Percentiles rank a stretch among this genome's conserved stretches.
These are phyloP conservation scores for Crambe crambe DNA, from an alignment of 37 sponge, comb jelly and placozoan species.

Conservation along the genomic window DNA sequence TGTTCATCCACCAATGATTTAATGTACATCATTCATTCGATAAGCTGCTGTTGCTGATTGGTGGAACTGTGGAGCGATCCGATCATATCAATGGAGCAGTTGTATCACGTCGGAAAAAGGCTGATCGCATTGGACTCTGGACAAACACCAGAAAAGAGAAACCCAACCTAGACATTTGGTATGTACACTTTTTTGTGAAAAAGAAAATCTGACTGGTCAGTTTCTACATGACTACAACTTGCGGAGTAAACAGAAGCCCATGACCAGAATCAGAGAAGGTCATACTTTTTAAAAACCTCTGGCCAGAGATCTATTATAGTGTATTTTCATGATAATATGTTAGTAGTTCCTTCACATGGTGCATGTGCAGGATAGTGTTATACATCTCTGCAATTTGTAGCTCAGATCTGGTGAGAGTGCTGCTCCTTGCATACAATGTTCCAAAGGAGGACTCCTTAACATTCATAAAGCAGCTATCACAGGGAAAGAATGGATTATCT, in stretches of 20 bases:
- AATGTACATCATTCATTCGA: not conserved
- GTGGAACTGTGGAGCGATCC: slow-evolving; percentile 19
- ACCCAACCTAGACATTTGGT: slow-evolving; percentile 58
- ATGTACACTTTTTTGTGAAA: not conserved
- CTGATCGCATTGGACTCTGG: slow-evolving; percentile 66
- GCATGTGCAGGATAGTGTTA: too few relatives aligned
- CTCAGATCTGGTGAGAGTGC: slow-evolving; percentile 9
- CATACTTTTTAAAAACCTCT: too few relatives aligned
- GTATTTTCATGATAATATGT: too few relatives aligned
- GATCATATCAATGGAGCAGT: slow-evolving; percentile 52
- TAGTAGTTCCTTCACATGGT: too few relatives aligned
- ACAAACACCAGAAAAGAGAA: slow-evolving; percentile 32
- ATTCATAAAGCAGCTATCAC: slow-evolving; percentile 38
- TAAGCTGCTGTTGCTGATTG: slow-evolving; percentile 55
- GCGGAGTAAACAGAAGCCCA: too few relatives aligned
- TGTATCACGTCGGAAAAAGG: slow-evolving; percentile 57
- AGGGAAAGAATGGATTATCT: slow-evolving; percentile 18
- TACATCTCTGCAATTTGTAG: too few relatives aligned
- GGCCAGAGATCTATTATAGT: too few relatives aligned
- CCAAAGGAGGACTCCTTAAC: not conserved
- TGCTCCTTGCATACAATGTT: slow-evolving; percentile 25
- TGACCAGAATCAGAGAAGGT: too few relatives aligned
- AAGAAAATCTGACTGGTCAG: too few relatives aligned
- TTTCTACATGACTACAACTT: too few relatives aligned
- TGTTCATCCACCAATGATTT: too few relatives aligned